These are phyloP conservation scores for Osedax frankpressi DNA, from an alignment of 2,888 invertebrate species.

Conservation along the genomic window DNA sequence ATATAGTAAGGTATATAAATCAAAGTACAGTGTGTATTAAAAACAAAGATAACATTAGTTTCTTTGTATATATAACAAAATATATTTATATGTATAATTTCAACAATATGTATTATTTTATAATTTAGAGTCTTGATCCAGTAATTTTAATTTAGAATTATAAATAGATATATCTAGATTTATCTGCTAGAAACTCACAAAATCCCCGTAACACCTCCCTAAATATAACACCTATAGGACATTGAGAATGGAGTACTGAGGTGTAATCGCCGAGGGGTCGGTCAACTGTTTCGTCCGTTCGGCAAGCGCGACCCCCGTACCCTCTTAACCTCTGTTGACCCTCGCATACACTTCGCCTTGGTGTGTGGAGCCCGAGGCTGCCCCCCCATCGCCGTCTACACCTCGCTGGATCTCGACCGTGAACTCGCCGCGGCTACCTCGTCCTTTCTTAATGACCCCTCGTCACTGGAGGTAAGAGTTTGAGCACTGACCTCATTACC, in stretches of 20 bases:
- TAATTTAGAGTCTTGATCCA: no score
- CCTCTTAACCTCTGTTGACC: not conserved
- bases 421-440: not conserved
- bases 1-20: no score
- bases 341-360: constrained; percentile 46
- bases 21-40: no score
- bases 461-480: not conserved
- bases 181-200: no score
- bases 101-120: no score
- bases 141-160: no score
- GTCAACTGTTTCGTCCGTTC: constrained; percentile 32
- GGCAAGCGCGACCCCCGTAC: not conserved
- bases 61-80: no score
- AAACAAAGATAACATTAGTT: no score
- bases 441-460: not conserved
- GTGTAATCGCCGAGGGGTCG: constrained; percentile 47
- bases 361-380: constrained; percentile 49
- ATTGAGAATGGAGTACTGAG: constrained; percentile 50
- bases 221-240: no score
- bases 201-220: no score
- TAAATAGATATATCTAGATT: no score
- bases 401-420: constrained; percentile 19
- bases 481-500: not conserved
- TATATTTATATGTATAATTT: no score
- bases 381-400: constrained; percentile 48